A percentile compares a stretch with the other conserved stretches of the same genome.
Evolutionary conservation across 2,113 vertebrate genomes (phyloP).

Genomic region (Cervus canadensis): DNA sequence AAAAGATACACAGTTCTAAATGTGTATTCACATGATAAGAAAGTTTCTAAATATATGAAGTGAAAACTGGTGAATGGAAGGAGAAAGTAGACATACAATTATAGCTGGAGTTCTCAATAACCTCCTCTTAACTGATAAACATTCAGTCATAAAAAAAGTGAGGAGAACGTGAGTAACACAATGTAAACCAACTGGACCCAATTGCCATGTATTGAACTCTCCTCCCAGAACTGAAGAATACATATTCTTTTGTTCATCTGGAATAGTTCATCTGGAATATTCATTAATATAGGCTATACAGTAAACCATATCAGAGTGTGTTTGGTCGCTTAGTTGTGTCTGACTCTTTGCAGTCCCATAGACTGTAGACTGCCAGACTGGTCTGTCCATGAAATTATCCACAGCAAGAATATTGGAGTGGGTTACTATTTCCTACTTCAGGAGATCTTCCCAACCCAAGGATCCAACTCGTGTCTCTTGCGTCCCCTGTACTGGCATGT

Average conservation of each 20-base stretch:
- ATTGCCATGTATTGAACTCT: neutral
- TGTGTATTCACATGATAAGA: neutral
- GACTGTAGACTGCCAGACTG: too few relatives aligned
- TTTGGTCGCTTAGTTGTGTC: too few relatives aligned
- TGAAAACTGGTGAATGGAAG: neutral
- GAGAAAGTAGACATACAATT: neutral
- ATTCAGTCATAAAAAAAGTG: neutral
- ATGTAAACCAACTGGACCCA: neutral
- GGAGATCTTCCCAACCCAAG: too few relatives aligned
- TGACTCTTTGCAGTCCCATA: too few relatives aligned
- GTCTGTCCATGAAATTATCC: too few relatives aligned
- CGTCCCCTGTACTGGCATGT: too few relatives aligned
- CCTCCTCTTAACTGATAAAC: neutral
- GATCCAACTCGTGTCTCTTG: too few relatives aligned
- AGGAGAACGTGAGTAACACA: neutral
- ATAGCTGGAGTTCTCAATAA: neutral
- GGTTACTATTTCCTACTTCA: too few relatives aligned
- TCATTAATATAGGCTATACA: conserved; percentile 7
- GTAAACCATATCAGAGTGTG: too few relatives aligned
- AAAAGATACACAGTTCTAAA: neutral
- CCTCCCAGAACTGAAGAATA: neutral
- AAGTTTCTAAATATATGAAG: neutral
- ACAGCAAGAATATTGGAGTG: too few relatives aligned
- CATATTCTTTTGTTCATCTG: neutral
- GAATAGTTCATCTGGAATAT: neutral